These are phyloP conservation scores for Vulpes vulpes DNA, from an alignment of 2,113 vertebrate genomes.

Conservation along the genomic window DNA sequence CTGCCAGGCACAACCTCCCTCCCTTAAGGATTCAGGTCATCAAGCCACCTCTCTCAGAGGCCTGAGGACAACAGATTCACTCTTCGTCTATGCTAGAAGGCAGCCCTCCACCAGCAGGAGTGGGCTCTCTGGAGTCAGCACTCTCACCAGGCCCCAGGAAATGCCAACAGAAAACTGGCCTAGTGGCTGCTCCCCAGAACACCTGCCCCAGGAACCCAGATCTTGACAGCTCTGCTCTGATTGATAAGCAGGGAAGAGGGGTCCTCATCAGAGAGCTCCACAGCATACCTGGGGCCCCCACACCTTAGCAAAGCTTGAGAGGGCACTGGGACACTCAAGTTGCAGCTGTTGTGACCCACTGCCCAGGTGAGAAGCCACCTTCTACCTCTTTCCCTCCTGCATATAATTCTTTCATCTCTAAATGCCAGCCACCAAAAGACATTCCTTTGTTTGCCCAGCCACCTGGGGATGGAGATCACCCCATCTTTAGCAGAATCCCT, in stretches of 20 bases:
- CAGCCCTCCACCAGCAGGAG: neutral
- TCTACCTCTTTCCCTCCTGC: neutral
- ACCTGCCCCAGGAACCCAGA: neutral
- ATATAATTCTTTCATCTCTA: neutral
- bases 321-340: neutral
- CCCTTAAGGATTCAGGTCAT: conserved; percentile 30
- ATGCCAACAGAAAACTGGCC: neutral
- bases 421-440: neutral
- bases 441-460: neutral
- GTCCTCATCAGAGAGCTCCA: neutral
- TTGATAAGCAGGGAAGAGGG: neutral
- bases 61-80: neutral
- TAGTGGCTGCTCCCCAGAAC: neutral
- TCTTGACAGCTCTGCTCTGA: neutral
- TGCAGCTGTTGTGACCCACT: neutral
- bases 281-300: neutral
- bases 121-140: neutral
- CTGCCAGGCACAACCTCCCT: neutral
- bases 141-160: neutral
- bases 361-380: neutral
- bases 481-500: neutral
- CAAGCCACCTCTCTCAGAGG: conserved; percentile 7
- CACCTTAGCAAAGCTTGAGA: neutral
- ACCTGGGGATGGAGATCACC: neutral
- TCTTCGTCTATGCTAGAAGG: neutral